These are phyloP conservation scores for Ammodytes dubius DNA, from an alignment of 2,113 vertebrate species.

Conservation along the genomic window DNA sequence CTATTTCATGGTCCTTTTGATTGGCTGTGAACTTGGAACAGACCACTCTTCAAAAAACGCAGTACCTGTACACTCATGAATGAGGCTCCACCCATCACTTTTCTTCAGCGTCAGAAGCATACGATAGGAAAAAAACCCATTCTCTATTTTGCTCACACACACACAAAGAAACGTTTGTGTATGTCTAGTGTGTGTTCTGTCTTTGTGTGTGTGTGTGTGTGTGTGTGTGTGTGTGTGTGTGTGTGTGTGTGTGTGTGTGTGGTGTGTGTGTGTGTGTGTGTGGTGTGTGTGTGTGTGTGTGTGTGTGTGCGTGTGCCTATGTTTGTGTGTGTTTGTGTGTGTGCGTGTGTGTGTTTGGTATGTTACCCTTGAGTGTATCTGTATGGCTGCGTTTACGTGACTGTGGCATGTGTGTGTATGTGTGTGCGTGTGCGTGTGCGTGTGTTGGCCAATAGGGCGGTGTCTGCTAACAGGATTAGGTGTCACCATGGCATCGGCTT, in stretches of 20 bases:
- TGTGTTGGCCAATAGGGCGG: constrained; percentile 50
- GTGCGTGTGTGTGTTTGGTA: background rate
- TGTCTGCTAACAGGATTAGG: constrained; percentile 61
- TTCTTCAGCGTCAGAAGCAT: background rate
- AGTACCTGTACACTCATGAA: background rate
- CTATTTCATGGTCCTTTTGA: constrained; percentile 14
- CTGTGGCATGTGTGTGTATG: background rate
- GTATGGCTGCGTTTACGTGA: constrained; percentile 7
- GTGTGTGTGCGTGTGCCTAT: background rate
- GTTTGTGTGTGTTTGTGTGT: background rate
- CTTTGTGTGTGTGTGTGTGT: background rate
- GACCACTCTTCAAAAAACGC: background rate
- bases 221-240: constrained; percentile 21
- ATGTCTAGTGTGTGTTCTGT: background rate
- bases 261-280: background rate
- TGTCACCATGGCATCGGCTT: constrained; percentile 57
- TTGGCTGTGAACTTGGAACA: background rate
- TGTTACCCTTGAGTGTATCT: constrained; percentile 19
- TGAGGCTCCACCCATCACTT: constrained; percentile 1
- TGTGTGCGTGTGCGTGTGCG: constrained; percentile 21
- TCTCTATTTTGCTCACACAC: background rate
- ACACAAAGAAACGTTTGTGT: background rate
- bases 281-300: background rate
- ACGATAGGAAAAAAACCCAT: background rate
- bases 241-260: constrained; percentile 16